A percentile compares a stretch with the other conserved stretches of the same genome.
Evolutionary conservation across 2,797 vertebrate species (phyloP).

Genomic region (Sebastes hubbsi): DNA sequence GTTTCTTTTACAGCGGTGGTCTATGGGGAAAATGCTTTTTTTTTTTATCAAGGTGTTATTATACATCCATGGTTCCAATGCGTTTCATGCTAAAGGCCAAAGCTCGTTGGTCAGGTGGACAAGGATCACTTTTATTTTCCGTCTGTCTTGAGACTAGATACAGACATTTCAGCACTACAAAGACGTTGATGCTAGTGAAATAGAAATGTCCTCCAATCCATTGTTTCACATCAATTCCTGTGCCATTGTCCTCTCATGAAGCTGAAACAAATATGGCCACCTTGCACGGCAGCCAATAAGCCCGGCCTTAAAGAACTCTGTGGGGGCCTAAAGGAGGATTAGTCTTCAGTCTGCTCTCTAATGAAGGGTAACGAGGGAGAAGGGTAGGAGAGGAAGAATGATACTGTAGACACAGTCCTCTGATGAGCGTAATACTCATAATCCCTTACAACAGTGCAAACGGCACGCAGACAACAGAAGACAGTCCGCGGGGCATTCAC

Average conservation of each 20-base stretch:
- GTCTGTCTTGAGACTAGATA: not conserved
- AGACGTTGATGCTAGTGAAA: conserved; percentile 35
- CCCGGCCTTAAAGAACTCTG: conserved; percentile 40
- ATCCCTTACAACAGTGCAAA: conserved; percentile 57
- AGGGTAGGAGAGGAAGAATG: conserved; percentile 23
- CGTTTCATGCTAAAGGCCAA: not conserved
- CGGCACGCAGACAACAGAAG: conserved; percentile 6
- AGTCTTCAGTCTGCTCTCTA: conserved; percentile 61
- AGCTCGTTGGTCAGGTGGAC: not conserved
- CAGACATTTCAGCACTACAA: not conserved
- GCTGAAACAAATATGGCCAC: conserved; percentile 45
- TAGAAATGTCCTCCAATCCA: not conserved
- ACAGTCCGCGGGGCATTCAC: conserved; percentile 16
- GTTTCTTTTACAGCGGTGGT: too few species aligned
- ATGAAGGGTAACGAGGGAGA: conserved; percentile 49
- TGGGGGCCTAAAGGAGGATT: conserved; percentile 58
- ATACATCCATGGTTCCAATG: not conserved
- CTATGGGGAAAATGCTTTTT: too few species aligned
- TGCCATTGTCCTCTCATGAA: not conserved
- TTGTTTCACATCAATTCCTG: not conserved
- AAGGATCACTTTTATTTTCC: not conserved
- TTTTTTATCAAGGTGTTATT: too few species aligned
- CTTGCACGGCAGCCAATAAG: conserved; percentile 16
- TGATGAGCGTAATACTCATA: conserved; percentile 57
- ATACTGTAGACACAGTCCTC: conserved; percentile 33